These are phyloP conservation scores for Charina bottae DNA, from an alignment of 2,113 vertebrate species.

Conservation along the genomic window DNA sequence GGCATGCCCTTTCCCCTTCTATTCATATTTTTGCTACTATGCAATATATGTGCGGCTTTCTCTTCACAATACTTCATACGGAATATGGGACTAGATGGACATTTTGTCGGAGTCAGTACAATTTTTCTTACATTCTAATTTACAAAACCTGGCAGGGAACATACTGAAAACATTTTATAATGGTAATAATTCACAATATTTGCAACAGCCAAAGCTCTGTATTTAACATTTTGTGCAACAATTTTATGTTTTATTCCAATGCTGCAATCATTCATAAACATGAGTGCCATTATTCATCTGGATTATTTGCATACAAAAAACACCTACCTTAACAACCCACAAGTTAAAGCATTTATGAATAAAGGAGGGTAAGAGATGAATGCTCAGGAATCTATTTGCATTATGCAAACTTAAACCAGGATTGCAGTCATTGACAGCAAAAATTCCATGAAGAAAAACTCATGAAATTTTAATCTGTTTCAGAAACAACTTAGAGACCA, in stretches of 20 bases:
- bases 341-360: background rate
- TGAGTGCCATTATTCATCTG: background rate
- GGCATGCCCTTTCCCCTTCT: background rate
- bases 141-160: background rate
- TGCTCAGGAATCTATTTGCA: background rate
- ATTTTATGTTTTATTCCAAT: constrained; percentile 7
- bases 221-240: background rate
- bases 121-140: background rate
- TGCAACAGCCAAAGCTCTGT: background rate
- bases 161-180: background rate
- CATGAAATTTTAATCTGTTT: constrained; percentile 44
- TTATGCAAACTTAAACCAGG: constrained; percentile 10
- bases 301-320: background rate
- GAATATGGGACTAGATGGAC: background rate
- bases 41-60: background rate
- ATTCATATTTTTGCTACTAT: background rate
- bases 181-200: background rate
- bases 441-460: constrained; percentile 11
- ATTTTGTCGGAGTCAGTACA: background rate
- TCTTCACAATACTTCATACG: background rate
- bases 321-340: background rate
- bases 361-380: background rate
- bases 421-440: background rate
- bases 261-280: background rate
- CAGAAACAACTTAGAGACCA: constrained; percentile 40